A percentile compares a stretch with the other conserved stretches of the same genome.
Evolutionary conservation across 2,888 invertebrate species (phyloP).

Genomic region (Tanypteryx hageni): DNA sequence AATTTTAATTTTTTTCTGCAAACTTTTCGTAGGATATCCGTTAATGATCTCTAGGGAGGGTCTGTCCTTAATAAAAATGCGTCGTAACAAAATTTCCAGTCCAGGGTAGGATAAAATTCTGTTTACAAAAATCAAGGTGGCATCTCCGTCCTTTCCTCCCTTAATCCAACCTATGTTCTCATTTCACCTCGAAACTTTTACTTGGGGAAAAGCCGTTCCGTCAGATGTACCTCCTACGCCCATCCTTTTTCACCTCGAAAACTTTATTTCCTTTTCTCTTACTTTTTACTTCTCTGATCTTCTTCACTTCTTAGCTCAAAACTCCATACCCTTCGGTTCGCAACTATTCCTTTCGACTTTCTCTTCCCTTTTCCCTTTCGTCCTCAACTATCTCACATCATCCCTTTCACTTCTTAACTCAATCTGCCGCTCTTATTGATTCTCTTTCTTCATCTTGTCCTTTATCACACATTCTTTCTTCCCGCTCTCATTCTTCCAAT

Average conservation of each 20-base stretch:
- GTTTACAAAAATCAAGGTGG: background rate
- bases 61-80: no score
- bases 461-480: background rate
- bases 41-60: no score
- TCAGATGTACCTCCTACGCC: background rate
- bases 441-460: background rate
- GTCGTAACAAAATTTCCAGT: no score
- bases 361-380: background rate
- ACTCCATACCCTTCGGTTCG: background rate
- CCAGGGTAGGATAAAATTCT: background rate
- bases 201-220: background rate
- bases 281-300: background rate
- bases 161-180: background rate
- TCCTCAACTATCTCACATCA: background rate
- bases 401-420: background rate
- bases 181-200: slow-evolving; percentile 20
- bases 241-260: background rate
- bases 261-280: background rate
- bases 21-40: no score
- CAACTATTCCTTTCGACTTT: background rate
- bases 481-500: background rate
- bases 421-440: no score
- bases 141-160: background rate
- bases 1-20: no score
- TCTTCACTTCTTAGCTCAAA: no score